Conservation (phyloP, 2,797 vertebrate species). For the Sebastes diaconus region DNA sequence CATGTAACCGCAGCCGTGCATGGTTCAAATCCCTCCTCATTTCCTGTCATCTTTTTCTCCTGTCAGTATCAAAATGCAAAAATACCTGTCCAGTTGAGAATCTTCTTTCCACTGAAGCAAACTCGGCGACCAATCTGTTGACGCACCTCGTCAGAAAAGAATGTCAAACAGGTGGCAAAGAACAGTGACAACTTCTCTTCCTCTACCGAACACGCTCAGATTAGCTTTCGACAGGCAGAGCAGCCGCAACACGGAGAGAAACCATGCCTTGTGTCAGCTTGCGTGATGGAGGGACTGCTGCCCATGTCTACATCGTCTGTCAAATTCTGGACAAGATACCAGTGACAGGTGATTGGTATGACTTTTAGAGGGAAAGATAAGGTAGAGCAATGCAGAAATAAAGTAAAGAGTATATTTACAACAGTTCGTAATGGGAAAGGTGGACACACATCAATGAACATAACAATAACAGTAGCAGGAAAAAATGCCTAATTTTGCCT, state of each 20-base stretch:
- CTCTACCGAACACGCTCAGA: conserved; percentile 7
- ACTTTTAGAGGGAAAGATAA: background rate
- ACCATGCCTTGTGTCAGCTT: conserved; percentile 22
- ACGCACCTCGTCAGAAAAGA: conserved; percentile 4
- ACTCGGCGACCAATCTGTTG: background rate
- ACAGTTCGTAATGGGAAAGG: background rate
- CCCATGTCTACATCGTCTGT: conserved; percentile 18
- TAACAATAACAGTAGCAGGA: background rate
- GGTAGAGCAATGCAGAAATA: background rate
- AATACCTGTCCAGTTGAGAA: background rate
- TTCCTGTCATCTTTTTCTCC: background rate
- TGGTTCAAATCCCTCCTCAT: background rate
- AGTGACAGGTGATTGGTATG: background rate
- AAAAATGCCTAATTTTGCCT: background rate
- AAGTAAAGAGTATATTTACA: background rate
- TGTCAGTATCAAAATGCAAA: conserved; percentile 8
- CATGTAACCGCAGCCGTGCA: background rate
- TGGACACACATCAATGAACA: background rate
- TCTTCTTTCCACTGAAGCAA: background rate
- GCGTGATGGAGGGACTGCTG: conserved; percentile 6
- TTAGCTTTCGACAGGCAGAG: conserved; percentile 34
- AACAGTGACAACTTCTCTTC: background rate
- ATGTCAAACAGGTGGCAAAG: background rate
- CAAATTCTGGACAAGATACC: conserved; percentile 6
- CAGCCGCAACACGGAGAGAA: conserved; percentile 5